These are phyloP conservation scores for Cremastinae sp. DNA, from an alignment of 2,888 invertebrate genomes.

Conservation along the genomic window DNA sequence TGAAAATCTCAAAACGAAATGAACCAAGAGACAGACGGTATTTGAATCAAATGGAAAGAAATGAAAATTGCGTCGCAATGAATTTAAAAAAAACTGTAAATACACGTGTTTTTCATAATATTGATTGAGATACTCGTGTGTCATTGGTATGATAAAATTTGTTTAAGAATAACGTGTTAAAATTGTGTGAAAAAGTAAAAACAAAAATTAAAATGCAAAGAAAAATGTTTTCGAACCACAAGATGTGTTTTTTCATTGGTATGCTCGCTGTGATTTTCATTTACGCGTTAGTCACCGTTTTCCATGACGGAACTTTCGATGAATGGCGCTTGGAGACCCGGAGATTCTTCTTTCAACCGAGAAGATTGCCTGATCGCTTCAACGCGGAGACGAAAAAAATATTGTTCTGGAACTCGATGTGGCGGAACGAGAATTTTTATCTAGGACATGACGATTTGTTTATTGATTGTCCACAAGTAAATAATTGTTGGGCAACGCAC, in stretches of 20 bases:
- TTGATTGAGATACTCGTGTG: no score
- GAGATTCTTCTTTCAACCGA: neutral
- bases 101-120: no score
- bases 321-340: slow-evolving; percentile 27
- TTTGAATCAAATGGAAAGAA: no score
- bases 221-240: slow-evolving; percentile 27
- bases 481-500: slow-evolving; percentile 80
- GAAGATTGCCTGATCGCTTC: neutral
- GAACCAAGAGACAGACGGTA: no score
- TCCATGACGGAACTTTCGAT: slow-evolving; percentile 52
- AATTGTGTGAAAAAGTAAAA: no score
- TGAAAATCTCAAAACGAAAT: no score
- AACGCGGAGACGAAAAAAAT: slow-evolving; percentile 64
- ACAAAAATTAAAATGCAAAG: no score
- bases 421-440: slow-evolving; percentile 67
- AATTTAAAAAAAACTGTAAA: no score
- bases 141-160: no score
- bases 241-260: slow-evolving; percentile 45
- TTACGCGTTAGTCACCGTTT: slow-evolving; percentile 56
- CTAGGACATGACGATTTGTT: slow-evolving; percentile 68
- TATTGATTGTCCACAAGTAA: slow-evolving; percentile 71
- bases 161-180: no score
- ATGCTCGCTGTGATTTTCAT: slow-evolving; percentile 49
- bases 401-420: slow-evolving; percentile 75
- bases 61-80: no score